Conservation (phyloP, 2,888 invertebrate species). For the Thymelicus lineola region DNA sequence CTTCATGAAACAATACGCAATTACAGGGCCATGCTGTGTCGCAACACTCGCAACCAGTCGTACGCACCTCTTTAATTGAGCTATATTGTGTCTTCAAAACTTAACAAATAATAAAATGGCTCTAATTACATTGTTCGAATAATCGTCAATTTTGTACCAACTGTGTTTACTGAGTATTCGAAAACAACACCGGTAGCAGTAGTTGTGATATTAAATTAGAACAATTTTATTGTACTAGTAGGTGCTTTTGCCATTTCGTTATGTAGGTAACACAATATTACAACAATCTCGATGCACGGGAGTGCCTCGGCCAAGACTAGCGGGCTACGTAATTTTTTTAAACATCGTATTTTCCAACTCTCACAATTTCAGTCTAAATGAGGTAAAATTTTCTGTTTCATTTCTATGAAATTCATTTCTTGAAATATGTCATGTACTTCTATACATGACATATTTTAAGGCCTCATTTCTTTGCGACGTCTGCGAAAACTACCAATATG, state of each 20-base stretch:
- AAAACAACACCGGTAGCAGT: neutral
- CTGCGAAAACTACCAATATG: no score
- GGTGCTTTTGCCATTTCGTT: neutral
- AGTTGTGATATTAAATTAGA: neutral
- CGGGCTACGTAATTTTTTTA: no score
- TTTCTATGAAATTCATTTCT: no score
- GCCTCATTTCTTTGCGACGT: no score
- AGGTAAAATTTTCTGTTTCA: no score
- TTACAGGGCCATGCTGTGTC: constrained; percentile 35
- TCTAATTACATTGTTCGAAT: constrained; percentile 31
- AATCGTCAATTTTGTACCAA: constrained; percentile 25
- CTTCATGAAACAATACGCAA: constrained; percentile 40
- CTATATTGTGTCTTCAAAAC: constrained; percentile 41
- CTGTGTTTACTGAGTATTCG: constrained; percentile 10
- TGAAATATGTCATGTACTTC: no score
- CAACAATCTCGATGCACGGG: no score
- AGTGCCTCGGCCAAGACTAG: no score
- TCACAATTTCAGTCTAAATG: no score
- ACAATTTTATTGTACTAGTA: neutral
- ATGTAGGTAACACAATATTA: no score
- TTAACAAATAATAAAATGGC: constrained; percentile 31
- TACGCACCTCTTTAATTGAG: constrained; percentile 39
- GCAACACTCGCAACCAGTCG: constrained; percentile 37
- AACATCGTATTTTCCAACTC: no score
- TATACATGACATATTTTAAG: no score